These are phyloP conservation scores for Orycteropus afer DNA, from an alignment of 2,113 vertebrate genomes.

Conservation along the genomic window DNA sequence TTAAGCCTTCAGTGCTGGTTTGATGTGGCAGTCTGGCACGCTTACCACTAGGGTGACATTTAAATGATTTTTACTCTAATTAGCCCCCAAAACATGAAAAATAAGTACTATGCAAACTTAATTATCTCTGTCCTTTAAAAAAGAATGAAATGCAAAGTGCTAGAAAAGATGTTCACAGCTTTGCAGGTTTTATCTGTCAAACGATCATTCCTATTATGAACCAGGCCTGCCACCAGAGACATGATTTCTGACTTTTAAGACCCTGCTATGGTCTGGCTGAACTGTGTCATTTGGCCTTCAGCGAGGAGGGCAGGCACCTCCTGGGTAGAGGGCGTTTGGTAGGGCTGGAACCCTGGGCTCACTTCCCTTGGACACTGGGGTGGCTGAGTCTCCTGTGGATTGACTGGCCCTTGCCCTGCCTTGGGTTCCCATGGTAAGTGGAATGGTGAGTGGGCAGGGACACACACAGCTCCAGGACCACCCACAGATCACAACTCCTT, in stretches of 20 bases:
- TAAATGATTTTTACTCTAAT: constrained; percentile 75
- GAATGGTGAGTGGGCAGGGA: neutral
- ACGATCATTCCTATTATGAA: neutral
- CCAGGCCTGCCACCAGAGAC: neutral
- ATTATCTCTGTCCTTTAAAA: constrained; percentile 68
- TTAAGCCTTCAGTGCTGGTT: neutral
- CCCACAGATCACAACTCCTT: neutral
- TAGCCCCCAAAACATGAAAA: constrained; percentile 67
- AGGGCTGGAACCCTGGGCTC: no score
- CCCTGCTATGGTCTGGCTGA: neutral
- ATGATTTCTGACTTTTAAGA: neutral
- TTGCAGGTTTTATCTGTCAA: neutral
- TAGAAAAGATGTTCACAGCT: neutral
- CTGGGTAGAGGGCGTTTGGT: neutral
- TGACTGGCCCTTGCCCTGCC: neutral
- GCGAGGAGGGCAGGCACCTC: neutral
- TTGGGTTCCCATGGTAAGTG: neutral
- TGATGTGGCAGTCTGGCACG: neutral
- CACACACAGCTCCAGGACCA: neutral
- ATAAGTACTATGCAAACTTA: constrained; percentile 61
- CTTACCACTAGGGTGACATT: constrained; percentile 66
- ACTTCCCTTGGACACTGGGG: neutral
- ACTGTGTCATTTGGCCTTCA: neutral
- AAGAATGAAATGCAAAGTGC: constrained; percentile 1
- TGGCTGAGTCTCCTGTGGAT: neutral